Conservation (phyloP, 2,888 invertebrate species). For the Galeruca laticollis region DNA sequence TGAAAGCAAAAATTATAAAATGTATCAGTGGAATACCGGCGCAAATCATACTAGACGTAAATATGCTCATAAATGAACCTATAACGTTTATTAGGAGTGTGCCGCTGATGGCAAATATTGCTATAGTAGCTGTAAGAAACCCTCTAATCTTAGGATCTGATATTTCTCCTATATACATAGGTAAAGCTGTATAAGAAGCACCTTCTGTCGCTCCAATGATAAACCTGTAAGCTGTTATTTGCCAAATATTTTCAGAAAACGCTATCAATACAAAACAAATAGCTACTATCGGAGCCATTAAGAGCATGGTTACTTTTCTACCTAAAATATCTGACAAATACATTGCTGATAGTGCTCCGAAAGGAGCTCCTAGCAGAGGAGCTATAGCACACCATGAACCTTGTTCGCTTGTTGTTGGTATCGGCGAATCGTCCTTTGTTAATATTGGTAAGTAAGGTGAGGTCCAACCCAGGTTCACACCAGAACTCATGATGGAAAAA, state of each 20-base stretch:
- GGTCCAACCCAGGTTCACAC: slow-evolving; percentile 70
- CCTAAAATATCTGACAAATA: slow-evolving; percentile 75
- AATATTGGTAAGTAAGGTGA: slow-evolving; percentile 71
- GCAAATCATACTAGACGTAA: slow-evolving; percentile 70
- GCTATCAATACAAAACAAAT: slow-evolving; percentile 74
- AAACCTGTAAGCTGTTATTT: slow-evolving; percentile 67
- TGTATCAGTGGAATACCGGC: slow-evolving; percentile 72
- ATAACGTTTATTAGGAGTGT: slow-evolving; percentile 74
- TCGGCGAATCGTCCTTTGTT: slow-evolving; percentile 65
- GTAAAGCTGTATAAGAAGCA: slow-evolving; percentile 64
- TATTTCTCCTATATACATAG: slow-evolving; percentile 73
- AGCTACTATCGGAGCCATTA: slow-evolving; percentile 65
- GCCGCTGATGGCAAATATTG: slow-evolving; percentile 68
- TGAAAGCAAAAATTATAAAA: slow-evolving; percentile 70
- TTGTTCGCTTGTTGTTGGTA: slow-evolving; percentile 68
- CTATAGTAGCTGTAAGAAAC: slow-evolving; percentile 73
- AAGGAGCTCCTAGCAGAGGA: slow-evolving; percentile 74
- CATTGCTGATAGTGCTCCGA: slow-evolving; percentile 74
- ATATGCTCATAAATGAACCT: slow-evolving; percentile 72
- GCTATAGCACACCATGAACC: slow-evolving; percentile 76
- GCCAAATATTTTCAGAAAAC: slow-evolving; percentile 70
- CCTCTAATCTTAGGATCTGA: slow-evolving; percentile 71
- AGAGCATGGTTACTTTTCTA: slow-evolving; percentile 67
- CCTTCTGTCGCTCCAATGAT: slow-evolving; percentile 70
- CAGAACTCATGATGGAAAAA: slow-evolving; percentile 58